Conservation (phyloP, 2,797 vertebrate genomes). For the Microctenopoma steveboyesi region DNA sequence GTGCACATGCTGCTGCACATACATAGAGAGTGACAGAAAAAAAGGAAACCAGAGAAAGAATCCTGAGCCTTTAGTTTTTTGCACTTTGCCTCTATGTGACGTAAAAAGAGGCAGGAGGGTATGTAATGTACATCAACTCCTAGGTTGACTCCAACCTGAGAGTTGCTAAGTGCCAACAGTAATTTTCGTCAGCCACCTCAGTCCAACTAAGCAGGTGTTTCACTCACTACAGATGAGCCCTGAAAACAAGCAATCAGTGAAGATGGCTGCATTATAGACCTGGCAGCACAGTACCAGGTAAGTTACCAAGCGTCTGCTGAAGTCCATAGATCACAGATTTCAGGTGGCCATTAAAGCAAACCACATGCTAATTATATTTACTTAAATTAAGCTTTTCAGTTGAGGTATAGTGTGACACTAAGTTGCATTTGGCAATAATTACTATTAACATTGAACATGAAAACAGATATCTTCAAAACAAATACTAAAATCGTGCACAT, state of each 20-base stretch:
- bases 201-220: slow-evolving; percentile 50
- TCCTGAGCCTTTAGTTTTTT: no score
- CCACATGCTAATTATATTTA: slow-evolving; percentile 1
- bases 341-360: slow-evolving; percentile 20
- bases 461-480: neutral
- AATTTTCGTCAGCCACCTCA: slow-evolving; percentile 28
- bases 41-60: no score
- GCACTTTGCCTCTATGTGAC: no score
- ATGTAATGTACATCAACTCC: no score
- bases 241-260: slow-evolving; percentile 48
- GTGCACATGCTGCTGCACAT: neutral
- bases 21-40: neutral
- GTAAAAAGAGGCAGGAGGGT: no score
- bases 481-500: neutral
- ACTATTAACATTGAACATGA: neutral
- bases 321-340: slow-evolving; percentile 27
- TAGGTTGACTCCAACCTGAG: neutral
- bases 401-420: no score
- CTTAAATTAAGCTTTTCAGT: no score
- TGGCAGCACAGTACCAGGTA: slow-evolving; percentile 35
- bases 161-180: neutral
- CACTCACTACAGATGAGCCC: slow-evolving; percentile 30
- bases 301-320: slow-evolving; percentile 32
- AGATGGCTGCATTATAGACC: slow-evolving; percentile 44
- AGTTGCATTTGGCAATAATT: neutral